Base-by-base conservation (phyloP, 2,113 vertebrate species). In the Podarcis cretensis region DNA sequence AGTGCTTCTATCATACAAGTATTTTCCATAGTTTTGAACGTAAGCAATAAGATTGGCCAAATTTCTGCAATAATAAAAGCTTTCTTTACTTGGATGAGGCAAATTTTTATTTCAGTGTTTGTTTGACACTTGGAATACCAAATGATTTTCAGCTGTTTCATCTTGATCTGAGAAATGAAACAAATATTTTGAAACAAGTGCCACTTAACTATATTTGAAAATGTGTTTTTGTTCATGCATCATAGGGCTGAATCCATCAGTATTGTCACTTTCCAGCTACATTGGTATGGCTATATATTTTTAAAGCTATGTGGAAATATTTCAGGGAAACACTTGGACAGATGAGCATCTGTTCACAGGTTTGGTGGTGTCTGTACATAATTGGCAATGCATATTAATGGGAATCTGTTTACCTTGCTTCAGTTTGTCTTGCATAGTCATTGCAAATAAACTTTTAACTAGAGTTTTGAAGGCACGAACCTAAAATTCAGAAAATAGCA, bases 281-380 rank as follows among this genome's bases (percentile, higher is more conserved):
- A 78, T 93, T 94, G 90, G 92, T 93, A 87, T 89, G 89, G 88
- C 95, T 96, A 92, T 37, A 93, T 92, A 89, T 95, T 91, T 89
- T 69, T 91, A 93, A 90, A 87, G 93, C 91, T 93, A 83, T 77
- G 81, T 93, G 90, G 88, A 95, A 93, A 14, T 59, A 90, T 96
- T 96, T 96, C 90, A 87, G 92, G 91, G 93, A 95, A 96, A 88
- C 94, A 86, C 85, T 95, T 92, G 90, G 80, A 90, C 95, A 84
- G 91, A 84, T 95, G 92, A 93, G 77, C 77, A 93, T 91, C 93
- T 94, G 83, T 59, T 81, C 74, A 88, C 92, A 84, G 84, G 81
- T 88, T 89, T 92, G 65, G 75, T 93, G 82, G 85, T 91, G 23
- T 95, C 89, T 92, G 14, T 88, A 90, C 82, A 32, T 92, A 95